phyloP scores from a whole-genome alignment of 2,888 invertebrate species.

The Philopedon plagiatum region DNA sequence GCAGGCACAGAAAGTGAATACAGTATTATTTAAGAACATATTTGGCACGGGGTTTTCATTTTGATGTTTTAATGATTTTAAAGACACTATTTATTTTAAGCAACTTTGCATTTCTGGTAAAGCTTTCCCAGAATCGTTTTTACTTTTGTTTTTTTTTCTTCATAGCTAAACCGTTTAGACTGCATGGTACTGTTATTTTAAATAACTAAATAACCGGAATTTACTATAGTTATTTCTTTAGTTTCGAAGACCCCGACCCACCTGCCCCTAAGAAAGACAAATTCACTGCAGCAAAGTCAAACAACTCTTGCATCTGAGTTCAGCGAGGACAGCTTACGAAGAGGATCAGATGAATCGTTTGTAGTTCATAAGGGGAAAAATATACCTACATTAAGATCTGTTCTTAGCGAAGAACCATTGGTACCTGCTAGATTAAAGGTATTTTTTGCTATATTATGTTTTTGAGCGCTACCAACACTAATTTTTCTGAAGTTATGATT shows the following conservation, averaged over 20 bases:
- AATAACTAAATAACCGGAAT: not conserved
- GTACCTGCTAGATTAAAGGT: conserved; percentile 67
- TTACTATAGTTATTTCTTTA: conserved; percentile 16
- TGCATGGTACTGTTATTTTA: not conserved
- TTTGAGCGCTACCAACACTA: too few species aligned
- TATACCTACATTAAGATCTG: conserved; percentile 83
- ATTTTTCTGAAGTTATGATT: too few species aligned
- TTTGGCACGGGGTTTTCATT: not conserved
- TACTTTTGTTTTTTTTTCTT: not conserved
- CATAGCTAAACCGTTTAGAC: not conserved
- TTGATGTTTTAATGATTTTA: not conserved
- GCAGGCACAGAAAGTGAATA: not conserved
- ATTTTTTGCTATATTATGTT: not conserved
- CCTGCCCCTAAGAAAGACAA: conserved; percentile 66
- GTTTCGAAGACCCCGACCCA: conserved; percentile 68
- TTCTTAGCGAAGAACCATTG: conserved; percentile 73
- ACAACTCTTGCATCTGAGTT: conserved; percentile 67
- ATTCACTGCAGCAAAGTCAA: conserved; percentile 65
- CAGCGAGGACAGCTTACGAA: conserved; percentile 59
- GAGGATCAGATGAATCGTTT: conserved; percentile 79
- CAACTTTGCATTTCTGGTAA: not conserved
- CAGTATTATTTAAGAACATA: not conserved
- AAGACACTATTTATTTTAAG: not conserved
- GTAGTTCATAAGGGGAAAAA: conserved; percentile 86
- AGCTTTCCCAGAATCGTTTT: not conserved